Evolutionary conservation across 1,140 invertebrate species (phyloP), one percentile per base, ranked within the genome.

Genomic region (Caenorhabditis briggsae): DNA sequence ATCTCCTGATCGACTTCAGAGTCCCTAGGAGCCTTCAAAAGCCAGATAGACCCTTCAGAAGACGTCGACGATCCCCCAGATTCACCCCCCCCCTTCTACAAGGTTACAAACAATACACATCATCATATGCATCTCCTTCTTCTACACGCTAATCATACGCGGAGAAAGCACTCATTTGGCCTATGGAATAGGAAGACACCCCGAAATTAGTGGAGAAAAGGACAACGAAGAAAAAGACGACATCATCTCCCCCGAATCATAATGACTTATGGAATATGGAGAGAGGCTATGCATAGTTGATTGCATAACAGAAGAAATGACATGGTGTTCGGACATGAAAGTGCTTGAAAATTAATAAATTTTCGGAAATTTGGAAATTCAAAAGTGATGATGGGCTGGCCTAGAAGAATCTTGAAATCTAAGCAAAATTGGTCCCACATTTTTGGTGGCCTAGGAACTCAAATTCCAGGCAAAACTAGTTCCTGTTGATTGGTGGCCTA

Each of bases 31-130:
- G 3, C 1, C 33, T 33, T 33, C 3, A 33, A 33, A 33, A 33
- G 33, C 33, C 33, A 33, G 33, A 1, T 33, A 33, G 33, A 33
- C 33, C 33, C 33, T 33, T 33, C 33, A 33, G 33, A 33, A 33
- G 33, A 33, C 33, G 33, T 33, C 33, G 3, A 33, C 33, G 33
- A 33, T 33, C 33, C 33, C 33, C 33, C 33, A 33, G 33, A 33
- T 33, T 33, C 33, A 33, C 33, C 33, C 33, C 33, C 33, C 33
- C 33, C 70, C 23, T 50, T 11, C 53, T 46, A 78, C 70, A 78
- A 78, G 70, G 70, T 78, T 78, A 78, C 70, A 78, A 50, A 33
- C 70, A 78, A 78, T 46, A 78, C 64, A 70, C 43, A 46, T 16
- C 18, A 70, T 25, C 12, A 61, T 25, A 11, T n/a, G n/a, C n/a